Base-by-base conservation (phyloP, 2,113 vertebrate species). In the Peromyscus polionotus region DNA sequence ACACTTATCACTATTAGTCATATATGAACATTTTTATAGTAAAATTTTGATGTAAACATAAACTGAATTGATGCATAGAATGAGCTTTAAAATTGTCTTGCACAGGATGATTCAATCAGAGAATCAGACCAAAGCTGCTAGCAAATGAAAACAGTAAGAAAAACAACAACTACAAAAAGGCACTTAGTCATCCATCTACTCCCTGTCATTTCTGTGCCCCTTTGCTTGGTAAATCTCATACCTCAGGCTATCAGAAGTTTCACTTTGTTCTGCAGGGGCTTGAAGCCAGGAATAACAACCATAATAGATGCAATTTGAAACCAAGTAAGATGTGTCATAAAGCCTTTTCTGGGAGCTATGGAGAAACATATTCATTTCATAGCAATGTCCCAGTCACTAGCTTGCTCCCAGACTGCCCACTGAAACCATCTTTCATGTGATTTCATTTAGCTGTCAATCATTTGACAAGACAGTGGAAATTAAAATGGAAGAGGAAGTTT, bases 391-490 rank as follows among this genome's bases (percentile, higher is more conserved):
- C 0, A 75, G 48, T 63, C 48, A 36, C 63, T 73, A 54, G 22
- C 76, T 72, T 70, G 14, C 73, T 45, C 59, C 85, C 51, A 95
- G 57, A 31, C 72, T 94, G 39, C 59, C 57, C 51, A 42, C 42
- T 93, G 79, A 97, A 90, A 45, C 36, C 36, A 83, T 79, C 83
- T 87, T 95, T 95, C 94, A 96, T 87, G 76, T 54, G 61, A 90
- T 90, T 96, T 96, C 85, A 97, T 95, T 95, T 93, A 95, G 26
- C 17, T 97, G 90, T 90, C 79, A 96, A 73, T 96, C 84, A 83
- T 67, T 28, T 28, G 24, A 95, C 59, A 28, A 7, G 54, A 89
- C 72, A 75, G 51, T 19, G 59, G 67, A 87, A 90, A 92, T 87
- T 39, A 79, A 92, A 92, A 88, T 59, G 14, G 59, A 90, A 17